Conservation (phyloP, 1,140 invertebrate genomes). For the Drosophila ironensis region DNA sequence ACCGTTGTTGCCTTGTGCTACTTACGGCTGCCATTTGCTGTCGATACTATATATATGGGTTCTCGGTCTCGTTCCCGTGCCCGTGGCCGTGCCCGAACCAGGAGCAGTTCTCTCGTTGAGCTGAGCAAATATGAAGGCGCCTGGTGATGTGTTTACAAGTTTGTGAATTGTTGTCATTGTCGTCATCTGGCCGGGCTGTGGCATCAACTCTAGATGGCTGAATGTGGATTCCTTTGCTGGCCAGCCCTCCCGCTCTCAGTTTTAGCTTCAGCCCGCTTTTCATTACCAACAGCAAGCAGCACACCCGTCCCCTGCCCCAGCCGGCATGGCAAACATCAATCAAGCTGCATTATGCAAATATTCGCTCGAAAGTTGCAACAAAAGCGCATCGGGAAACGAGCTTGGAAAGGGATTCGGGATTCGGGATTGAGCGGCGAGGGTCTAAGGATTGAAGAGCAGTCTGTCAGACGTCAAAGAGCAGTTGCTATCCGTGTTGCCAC, state of each 20-base stretch:
- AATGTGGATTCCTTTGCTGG: constrained; percentile 36
- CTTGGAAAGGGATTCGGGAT: background rate
- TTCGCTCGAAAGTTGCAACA: constrained; percentile 71
- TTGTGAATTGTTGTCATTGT: constrained; percentile 73
- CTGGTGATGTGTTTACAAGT: constrained; percentile 71
- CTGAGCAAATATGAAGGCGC: constrained; percentile 58
- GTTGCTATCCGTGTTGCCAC: constrained; percentile 45
- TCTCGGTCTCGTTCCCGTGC: constrained; percentile 31
- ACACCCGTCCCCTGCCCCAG: background rate
- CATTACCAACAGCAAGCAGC: constrained; percentile 66
- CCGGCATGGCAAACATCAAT: constrained; percentile 62
- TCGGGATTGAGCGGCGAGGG: background rate
- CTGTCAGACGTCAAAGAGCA: constrained; percentile 59
- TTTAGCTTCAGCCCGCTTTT: constrained; percentile 58
- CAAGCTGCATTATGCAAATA: constrained; percentile 75
- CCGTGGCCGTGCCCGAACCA: background rate
- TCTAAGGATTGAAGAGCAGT: constrained; percentile 23
- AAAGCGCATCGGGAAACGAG: constrained; percentile 51
- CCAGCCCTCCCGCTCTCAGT: constrained; percentile 28
- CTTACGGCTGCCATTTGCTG: constrained; percentile 44
- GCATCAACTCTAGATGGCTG: background rate
- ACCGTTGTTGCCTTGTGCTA: constrained; percentile 52
- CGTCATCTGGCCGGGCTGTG: constrained; percentile 47
- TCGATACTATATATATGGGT: constrained; percentile 16
- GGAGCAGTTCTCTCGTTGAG: constrained; percentile 9